Percentiles rank a stretch among this genome's conserved stretches.
These are phyloP conservation scores for Aplysina aerophoba DNA, from an alignment of 37 sponge, comb jelly and placozoan genomes.

Conservation along the genomic window DNA sequence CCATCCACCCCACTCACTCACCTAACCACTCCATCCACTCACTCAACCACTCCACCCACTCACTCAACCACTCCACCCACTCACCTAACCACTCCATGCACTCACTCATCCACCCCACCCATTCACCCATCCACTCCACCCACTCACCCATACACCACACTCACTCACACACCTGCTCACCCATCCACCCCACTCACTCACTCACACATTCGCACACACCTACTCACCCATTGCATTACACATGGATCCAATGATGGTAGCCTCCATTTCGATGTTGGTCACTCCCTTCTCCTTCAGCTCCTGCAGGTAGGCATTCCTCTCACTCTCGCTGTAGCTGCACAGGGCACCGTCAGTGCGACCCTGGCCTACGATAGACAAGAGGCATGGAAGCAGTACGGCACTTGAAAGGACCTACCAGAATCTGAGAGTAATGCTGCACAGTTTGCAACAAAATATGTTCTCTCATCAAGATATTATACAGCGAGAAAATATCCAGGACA, in stretches of 20 bases:
- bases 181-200: not conserved
- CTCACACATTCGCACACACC: not conserved
- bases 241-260: slow-evolving; percentile 77
- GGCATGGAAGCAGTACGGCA: slow-evolving; percentile 63
- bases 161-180: not conserved
- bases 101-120: not conserved
- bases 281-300: slow-evolving; percentile 61
- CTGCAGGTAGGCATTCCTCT: slow-evolving; percentile 78
- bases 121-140: not conserved
- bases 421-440: no score
- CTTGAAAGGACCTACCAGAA: no score
- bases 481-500: no score
- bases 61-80: not conserved
- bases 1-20: no score
- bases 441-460: no score
- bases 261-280: slow-evolving; percentile 97
- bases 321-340: slow-evolving; percentile 81
- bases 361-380: slow-evolving; percentile 69
- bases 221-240: slow-evolving; percentile 54
- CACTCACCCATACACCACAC: not conserved
- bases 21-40: no score
- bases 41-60: not conserved
- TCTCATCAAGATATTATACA: no score
- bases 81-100: not conserved
- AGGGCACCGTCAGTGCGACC: slow-evolving; percentile 90